These are phyloP conservation scores for Epinephelus moara DNA, from an alignment of 2,113 vertebrate genomes.

Conservation along the genomic window DNA sequence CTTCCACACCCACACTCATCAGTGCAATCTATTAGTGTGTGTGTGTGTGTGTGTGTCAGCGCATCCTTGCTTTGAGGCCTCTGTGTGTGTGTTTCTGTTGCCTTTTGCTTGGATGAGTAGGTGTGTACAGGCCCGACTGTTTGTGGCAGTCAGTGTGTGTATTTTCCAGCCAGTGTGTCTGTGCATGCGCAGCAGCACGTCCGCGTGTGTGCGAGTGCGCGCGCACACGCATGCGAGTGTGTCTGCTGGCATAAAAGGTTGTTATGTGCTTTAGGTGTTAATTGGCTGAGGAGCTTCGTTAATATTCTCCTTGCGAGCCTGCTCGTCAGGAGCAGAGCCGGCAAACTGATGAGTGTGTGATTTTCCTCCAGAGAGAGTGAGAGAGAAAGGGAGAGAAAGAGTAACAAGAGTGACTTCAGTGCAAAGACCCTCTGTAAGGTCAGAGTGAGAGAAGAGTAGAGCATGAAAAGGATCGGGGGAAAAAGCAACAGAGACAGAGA, in stretches of 20 bases:
- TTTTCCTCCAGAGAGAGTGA: conserved; percentile 76
- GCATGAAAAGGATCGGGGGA: conserved; percentile 46
- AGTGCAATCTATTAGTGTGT: conserved; percentile 31
- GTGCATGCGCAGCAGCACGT: background rate
- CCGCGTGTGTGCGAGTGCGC: background rate
- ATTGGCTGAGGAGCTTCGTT: conserved; percentile 85
- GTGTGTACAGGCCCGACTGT: conserved; percentile 18
- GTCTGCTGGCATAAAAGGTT: conserved; percentile 81
- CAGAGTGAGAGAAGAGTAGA: conserved; percentile 67
- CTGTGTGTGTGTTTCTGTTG: conserved; percentile 33
- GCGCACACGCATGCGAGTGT: conserved; percentile 18
- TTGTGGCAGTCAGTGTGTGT: conserved; percentile 13
- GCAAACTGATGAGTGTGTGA: conserved; percentile 88
- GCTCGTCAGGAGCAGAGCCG: conserved; percentile 82
- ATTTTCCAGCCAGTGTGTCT: conserved; percentile 19
- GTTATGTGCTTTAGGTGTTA: conserved; percentile 87
- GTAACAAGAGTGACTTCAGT: conserved; percentile 69
- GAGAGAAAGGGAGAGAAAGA: conserved; percentile 50
- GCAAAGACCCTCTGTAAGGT: conserved; percentile 79
- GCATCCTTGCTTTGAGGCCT: conserved; percentile 3
- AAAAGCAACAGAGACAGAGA: conserved; percentile 40
- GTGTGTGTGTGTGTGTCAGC: conserved; percentile 6
- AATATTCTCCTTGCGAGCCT: conserved; percentile 85
- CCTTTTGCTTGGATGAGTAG: conserved; percentile 17
- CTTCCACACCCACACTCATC: conserved; percentile 43